phyloP scores from a whole-genome alignment of 2,888 invertebrate genomes.

The Dorcus hopei region DNA sequence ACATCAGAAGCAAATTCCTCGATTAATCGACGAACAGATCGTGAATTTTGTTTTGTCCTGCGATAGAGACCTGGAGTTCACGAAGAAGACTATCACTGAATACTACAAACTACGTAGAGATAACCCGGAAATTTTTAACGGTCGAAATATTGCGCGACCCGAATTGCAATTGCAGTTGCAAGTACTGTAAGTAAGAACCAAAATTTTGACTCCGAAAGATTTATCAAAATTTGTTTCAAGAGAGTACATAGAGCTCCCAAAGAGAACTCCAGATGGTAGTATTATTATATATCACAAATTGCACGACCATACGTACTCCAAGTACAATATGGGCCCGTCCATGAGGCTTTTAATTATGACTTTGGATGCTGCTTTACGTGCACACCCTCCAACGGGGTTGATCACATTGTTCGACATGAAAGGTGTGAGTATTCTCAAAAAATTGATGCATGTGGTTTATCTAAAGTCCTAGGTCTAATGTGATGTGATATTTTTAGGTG shows the following conservation, averaged over 20 bases:
- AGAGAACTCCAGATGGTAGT: slow-evolving; percentile 58
- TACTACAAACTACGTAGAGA: slow-evolving; percentile 52
- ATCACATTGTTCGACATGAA: slow-evolving; percentile 68
- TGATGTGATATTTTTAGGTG: slow-evolving; percentile 18
- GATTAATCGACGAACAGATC: slow-evolving; percentile 58
- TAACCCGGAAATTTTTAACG: not conserved
- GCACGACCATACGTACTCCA: slow-evolving; percentile 55
- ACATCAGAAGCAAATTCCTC: slow-evolving; percentile 31
- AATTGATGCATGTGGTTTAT: too few relatives aligned
- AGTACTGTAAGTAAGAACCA: not conserved
- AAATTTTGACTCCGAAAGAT: too few relatives aligned
- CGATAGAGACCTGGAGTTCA: slow-evolving; percentile 57
- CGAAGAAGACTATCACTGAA: slow-evolving; percentile 61
- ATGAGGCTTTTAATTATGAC: slow-evolving; percentile 52
- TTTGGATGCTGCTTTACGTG: slow-evolving; percentile 53
- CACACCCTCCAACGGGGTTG: slow-evolving; percentile 61
- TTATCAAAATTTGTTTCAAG: slow-evolving; percentile 45
- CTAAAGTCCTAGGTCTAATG: too few relatives aligned
- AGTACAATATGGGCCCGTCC: slow-evolving; percentile 59
- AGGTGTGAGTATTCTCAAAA: slow-evolving; percentile 50
- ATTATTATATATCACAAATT: slow-evolving; percentile 62
- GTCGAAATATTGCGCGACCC: not conserved
- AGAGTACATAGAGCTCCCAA: slow-evolving; percentile 57
- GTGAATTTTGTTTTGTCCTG: slow-evolving; percentile 66
- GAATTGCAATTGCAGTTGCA: not conserved